Base-by-base conservation (phyloP, 1,140 invertebrate genomes). In the Temnothorax nylanderi region DNA sequence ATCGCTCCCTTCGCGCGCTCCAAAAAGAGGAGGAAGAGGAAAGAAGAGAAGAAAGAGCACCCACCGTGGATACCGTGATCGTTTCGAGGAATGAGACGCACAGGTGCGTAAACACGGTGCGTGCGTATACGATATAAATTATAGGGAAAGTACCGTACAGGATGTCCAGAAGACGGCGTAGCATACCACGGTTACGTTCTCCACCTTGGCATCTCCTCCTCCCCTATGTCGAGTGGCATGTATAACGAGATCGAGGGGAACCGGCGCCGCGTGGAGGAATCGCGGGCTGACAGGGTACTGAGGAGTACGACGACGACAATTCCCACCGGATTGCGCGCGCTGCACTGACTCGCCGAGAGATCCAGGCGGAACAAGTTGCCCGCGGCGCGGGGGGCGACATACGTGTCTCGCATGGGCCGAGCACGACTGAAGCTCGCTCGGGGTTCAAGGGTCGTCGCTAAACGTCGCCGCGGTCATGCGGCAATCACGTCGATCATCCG, bases 381-480 rank as follows among this genome's bases (percentile, higher is more conserved):
- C 10, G 21, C 41, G 34, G 76, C 26, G 51, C 51, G 51, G 60
- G 60, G 51, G 41, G 16, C 32, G 8, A 7, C 26, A 11, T 18
- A 51, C 5, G 32, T 16, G 34, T 37, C 10, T 18, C n/a, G 26
- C 18, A 84, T 86, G 87, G 87, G 91, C 41, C 91, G 92, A 90
- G 93, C 90, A 47, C 26, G 65, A 72, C 7, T 3, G 13, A 18
- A n/a, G 78, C 8, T 21, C 47, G 91, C 90, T 77, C 72, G 11
- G 85, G 86, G 93, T 94, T 94, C 94, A 93, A 91, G 91, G 94
- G 93, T 94, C 93, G 87, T 75, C 62, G 67, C 21, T 58, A n/a
- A 37, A 21, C 65, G 11, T 65, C 44, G 67, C 6, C 13, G 18
- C n/a, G 32, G 11, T 51, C 37, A 13, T 1, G 41, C 13, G 51